A percentile compares a stretch with the other conserved stretches of the same genome.
Conservation (phyloP, 2,888 invertebrate species). For the Gibbula magus region DNA sequence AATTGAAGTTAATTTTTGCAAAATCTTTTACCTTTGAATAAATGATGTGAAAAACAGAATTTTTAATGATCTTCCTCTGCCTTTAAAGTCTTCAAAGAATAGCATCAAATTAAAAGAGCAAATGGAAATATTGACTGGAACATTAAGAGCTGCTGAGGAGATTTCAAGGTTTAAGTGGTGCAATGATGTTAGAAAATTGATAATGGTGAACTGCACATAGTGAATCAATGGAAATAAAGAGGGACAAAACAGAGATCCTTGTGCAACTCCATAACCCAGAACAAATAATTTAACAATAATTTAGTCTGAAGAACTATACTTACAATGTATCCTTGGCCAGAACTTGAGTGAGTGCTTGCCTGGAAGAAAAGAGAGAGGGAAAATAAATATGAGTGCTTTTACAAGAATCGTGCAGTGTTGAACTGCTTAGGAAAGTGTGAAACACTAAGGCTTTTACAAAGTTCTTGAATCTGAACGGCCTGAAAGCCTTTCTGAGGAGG, state of each 20-base stretch:
- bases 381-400: conserved; percentile 4
- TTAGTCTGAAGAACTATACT: conserved; percentile 32
- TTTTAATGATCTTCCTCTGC: neutral
- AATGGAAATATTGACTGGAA: neutral
- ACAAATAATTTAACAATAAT: neutral
- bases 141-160: neutral
- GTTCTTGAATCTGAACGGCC: neutral
- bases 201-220: too few species aligned
- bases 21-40: neutral
- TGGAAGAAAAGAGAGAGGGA: conserved; percentile 36
- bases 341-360: conserved; percentile 62
- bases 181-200: too few species aligned
- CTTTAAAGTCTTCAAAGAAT: neutral
- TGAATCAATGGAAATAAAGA: neutral
- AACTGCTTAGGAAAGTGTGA: neutral
- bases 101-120: neutral
- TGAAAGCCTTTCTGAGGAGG: conserved; percentile 1
- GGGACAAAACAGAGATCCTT: neutral
- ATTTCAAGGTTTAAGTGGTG: neutral
- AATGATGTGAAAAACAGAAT: neutral
- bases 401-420: conserved; percentile 7
- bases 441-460: neutral
- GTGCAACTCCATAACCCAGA: neutral
- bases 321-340: conserved; percentile 63
- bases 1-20: neutral